Evolutionary conservation across 2,113 vertebrate species (phyloP).

Genomic region (Coreoperca whiteheadi): DNA sequence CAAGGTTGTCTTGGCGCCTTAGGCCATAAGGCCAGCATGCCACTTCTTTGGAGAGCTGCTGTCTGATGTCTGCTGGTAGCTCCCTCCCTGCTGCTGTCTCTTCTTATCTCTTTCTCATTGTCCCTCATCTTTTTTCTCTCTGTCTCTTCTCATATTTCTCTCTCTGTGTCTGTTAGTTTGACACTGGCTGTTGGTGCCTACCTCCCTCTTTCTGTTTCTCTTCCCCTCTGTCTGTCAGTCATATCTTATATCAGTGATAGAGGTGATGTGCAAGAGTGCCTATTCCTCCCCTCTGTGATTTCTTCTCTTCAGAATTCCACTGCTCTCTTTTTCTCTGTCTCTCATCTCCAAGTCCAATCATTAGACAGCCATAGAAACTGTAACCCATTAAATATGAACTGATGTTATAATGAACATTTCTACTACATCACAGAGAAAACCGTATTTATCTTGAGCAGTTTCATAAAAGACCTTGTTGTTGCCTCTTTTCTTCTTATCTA

Average conservation of each 20-base stretch:
- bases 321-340: neutral
- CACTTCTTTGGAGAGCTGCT: constrained; percentile 58
- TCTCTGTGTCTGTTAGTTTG: constrained; percentile 17
- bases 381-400: neutral
- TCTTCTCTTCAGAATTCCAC: neutral
- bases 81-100: constrained; percentile 53
- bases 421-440: neutral
- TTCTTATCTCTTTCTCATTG: constrained; percentile 43
- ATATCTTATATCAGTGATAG: constrained; percentile 5
- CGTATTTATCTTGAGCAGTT: neutral
- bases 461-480: neutral
- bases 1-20: constrained; percentile 19
- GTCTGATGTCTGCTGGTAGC: constrained; percentile 52
- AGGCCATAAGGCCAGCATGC: constrained; percentile 26
- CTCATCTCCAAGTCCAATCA: neutral
- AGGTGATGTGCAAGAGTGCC: constrained; percentile 5
- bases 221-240: constrained; percentile 33
- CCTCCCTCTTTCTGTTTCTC: constrained; percentile 4
- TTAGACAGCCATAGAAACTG: neutral
- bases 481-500: neutral
- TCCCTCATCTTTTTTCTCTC: constrained; percentile 22
- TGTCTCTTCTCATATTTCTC: constrained; percentile 38
- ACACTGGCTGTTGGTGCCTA: constrained; percentile 33
- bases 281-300: constrained; percentile 16
- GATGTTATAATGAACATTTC: neutral